phyloP scores from a whole-genome alignment of 2,113 vertebrate species.

The Ptilonorhynchus violaceus region DNA sequence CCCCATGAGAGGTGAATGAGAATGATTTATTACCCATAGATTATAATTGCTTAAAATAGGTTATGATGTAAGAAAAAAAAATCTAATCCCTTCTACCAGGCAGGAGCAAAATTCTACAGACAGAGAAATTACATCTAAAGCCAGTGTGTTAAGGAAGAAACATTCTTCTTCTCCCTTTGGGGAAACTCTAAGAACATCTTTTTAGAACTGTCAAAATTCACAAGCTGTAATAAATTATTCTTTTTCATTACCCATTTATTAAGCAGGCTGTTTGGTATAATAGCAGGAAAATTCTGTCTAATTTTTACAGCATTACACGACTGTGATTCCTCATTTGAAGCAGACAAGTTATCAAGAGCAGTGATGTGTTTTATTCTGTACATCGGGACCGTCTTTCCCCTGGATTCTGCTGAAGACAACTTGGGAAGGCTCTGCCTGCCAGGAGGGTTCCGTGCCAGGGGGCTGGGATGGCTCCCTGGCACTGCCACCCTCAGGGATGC shows the following conservation, averaged over 20 bases:
- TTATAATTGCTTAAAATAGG: slow-evolving; percentile 77
- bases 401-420: neutral
- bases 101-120: slow-evolving; percentile 74
- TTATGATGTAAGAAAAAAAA: slow-evolving; percentile 70
- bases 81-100: slow-evolving; percentile 61
- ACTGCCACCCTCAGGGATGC: neutral
- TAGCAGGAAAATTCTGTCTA: slow-evolving; percentile 77
- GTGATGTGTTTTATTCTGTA: slow-evolving; percentile 24
- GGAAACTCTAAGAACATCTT: slow-evolving; percentile 77
- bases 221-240: slow-evolving; percentile 83
- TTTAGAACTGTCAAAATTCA: slow-evolving; percentile 81
- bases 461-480: neutral
- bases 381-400: neutral
- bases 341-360: slow-evolving; percentile 56
- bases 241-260: slow-evolving; percentile 80
- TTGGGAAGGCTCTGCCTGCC: neutral
- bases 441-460: neutral
- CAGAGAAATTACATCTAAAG: slow-evolving; percentile 74
- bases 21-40: slow-evolving; percentile 71
- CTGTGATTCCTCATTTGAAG: slow-evolving; percentile 69
- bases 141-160: slow-evolving; percentile 69
- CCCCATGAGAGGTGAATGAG: slow-evolving; percentile 64
- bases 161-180: slow-evolving; percentile 71
- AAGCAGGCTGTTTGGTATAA: slow-evolving; percentile 78
- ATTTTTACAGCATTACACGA: slow-evolving; percentile 70